Percentiles rank a stretch among this genome's conserved stretches.
Evolutionary conservation across 2,888 invertebrate species (phyloP).

Genomic region (Eueremaeus valkanovi): DNA sequence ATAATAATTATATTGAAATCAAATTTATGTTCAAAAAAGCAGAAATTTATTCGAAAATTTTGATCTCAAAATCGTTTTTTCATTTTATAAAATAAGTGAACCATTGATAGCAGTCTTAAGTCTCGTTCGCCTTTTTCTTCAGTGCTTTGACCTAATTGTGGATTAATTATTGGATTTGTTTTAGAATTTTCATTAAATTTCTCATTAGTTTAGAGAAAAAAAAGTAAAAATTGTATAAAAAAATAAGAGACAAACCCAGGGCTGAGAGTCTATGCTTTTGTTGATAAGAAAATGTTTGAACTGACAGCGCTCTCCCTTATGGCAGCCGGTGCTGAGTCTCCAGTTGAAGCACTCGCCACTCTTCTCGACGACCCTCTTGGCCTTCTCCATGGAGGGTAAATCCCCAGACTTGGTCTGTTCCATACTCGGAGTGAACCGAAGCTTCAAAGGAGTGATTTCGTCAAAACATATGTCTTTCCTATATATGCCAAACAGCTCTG

Average conservation of each 20-base stretch:
- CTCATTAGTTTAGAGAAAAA: background rate
- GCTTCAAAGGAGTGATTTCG: conserved; percentile 34
- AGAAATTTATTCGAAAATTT: no score
- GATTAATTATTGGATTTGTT: background rate
- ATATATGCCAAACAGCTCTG: conserved; percentile 18
- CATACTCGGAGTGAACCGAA: conserved; percentile 40
- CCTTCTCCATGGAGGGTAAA: conserved; percentile 38
- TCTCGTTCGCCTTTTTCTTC: conserved; percentile 39
- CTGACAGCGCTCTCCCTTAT: conserved; percentile 33
- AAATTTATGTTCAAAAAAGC: no score
- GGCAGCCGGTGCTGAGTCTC: conserved; percentile 39
- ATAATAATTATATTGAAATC: no score
- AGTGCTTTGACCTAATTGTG: conserved; percentile 39
- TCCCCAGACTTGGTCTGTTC: conserved; percentile 39
- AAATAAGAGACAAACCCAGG: conserved; percentile 38
- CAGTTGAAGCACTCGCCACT: conserved; percentile 41
- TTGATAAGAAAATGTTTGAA: conserved; percentile 38
- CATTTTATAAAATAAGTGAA: conserved; percentile 17
- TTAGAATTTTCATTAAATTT: background rate
- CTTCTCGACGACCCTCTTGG: conserved; percentile 35
- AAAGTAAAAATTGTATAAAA: background rate
- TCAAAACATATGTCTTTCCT: conserved; percentile 39
- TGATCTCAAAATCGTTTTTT: no score
- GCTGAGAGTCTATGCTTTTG: conserved; percentile 38
- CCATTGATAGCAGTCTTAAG: conserved; percentile 15